A percentile compares a stretch with the other conserved stretches of the same genome.
phyloP scores from a whole-genome alignment of 2,797 vertebrate genomes.

The Gobionotothen gibberifrons region DNA sequence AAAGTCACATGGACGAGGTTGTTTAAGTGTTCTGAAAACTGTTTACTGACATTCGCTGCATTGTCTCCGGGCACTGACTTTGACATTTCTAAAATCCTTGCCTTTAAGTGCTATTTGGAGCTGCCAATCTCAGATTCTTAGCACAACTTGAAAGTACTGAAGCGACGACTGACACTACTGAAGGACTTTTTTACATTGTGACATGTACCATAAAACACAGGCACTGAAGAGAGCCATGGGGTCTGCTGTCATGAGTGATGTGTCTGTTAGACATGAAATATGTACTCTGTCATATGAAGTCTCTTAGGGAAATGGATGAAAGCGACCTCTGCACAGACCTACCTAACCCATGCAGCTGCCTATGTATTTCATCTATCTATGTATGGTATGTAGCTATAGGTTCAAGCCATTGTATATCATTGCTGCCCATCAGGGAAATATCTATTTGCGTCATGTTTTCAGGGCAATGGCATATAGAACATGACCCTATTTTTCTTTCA shows the following conservation, averaged over 20 bases:
- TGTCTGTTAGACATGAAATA: slow-evolving; percentile 22
- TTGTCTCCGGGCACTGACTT: not conserved
- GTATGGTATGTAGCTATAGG: not conserved
- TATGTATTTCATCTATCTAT: not conserved
- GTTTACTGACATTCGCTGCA: not conserved
- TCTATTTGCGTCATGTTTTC: not conserved
- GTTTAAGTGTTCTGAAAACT: not conserved
- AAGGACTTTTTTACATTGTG: not conserved
- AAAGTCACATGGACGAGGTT: not conserved
- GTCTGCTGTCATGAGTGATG: slow-evolving; percentile 24
- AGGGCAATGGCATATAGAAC: not conserved
- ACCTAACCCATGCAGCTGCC: not conserved
- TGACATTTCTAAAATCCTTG: not conserved
- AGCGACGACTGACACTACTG: slow-evolving; percentile 16
- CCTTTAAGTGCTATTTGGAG: not conserved
- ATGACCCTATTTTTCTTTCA: not conserved
- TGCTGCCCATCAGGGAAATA: not conserved
- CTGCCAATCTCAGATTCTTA: not conserved
- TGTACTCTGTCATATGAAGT: slow-evolving; percentile 13
- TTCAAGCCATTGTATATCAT: not conserved
- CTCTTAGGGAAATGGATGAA: slow-evolving; percentile 1
- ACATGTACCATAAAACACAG: slow-evolving; percentile 11
- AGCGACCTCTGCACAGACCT: not conserved
- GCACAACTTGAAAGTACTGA: not conserved
- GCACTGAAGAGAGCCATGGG: not conserved